phyloP scores from a whole-genome alignment of 2,888 invertebrate genomes.

The Spicauda simplicius region DNA sequence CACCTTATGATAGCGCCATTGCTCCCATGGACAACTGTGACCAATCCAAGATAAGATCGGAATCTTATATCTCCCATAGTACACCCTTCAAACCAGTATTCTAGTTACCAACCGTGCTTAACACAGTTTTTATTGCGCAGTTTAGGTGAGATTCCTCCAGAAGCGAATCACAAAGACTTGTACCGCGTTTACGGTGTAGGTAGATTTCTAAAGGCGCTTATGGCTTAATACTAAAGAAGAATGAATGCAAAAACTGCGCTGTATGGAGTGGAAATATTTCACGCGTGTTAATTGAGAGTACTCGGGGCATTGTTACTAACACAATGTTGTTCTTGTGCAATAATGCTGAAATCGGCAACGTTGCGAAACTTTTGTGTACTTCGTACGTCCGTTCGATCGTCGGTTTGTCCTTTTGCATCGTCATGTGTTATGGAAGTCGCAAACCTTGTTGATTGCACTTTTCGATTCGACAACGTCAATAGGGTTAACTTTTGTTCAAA shows the following conservation, averaged over 20 bases:
- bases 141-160: no score
- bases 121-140: not conserved
- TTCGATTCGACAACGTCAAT: not conserved
- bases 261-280: conserved; percentile 46
- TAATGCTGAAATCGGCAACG: conserved; percentile 72
- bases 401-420: conserved; percentile 66
- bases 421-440: conserved; percentile 57
- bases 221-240: conserved; percentile 26
- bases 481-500: not conserved
- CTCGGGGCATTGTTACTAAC: conserved; percentile 62
- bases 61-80: no score
- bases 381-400: conserved; percentile 63
- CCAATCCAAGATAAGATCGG: no score
- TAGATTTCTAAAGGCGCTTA: conserved; percentile 5
- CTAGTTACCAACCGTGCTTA: no score
- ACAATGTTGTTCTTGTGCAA: conserved; percentile 81
- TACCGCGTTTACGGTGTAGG: no score
- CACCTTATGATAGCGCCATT: no score
- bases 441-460: conserved; percentile 19
- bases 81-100: no score
- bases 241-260: conserved; percentile 34
- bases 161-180: no score
- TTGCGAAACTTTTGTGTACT: conserved; percentile 64
- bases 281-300: conserved; percentile 46
- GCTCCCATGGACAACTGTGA: no score